Conservation (phyloP, 2,797 vertebrate species). For the Rhincodon typus region DNA sequence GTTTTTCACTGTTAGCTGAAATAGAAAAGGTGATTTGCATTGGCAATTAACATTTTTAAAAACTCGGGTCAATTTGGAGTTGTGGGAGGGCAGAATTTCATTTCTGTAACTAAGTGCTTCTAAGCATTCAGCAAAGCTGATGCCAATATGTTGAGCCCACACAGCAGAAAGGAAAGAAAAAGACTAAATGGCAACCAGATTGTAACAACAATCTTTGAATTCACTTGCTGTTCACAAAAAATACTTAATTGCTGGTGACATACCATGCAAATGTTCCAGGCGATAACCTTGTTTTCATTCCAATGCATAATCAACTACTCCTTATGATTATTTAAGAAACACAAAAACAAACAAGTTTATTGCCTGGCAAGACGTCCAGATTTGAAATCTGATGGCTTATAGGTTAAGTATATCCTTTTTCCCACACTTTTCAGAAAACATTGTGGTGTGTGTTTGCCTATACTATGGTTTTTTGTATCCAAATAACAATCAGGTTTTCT, state of each 20-base stretch:
- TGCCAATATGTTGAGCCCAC: neutral
- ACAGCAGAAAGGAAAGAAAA: neutral
- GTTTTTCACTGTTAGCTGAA: neutral
- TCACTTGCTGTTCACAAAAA: neutral
- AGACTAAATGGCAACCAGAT: neutral
- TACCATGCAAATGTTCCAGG: neutral
- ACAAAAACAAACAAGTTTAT: neutral
- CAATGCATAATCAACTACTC: neutral
- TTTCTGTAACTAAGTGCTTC: neutral
- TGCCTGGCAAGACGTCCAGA: neutral
- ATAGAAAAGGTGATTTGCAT: neutral
- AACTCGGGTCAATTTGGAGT: neutral
- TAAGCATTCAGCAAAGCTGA: neutral
- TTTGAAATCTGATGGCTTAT: neutral
- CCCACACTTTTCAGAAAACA: neutral
- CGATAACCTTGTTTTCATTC: neutral
- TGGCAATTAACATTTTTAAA: neutral
- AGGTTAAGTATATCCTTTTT: neutral
- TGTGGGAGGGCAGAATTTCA: neutral
- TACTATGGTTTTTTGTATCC: neutral
- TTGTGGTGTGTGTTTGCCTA: neutral
- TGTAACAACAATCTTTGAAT: neutral
- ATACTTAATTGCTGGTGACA: neutral
- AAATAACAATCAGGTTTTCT: neutral
- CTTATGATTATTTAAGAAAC: neutral